Evolutionary conservation across 2,113 vertebrate species (phyloP).

Genomic region (Microtus richardsoni): DNA sequence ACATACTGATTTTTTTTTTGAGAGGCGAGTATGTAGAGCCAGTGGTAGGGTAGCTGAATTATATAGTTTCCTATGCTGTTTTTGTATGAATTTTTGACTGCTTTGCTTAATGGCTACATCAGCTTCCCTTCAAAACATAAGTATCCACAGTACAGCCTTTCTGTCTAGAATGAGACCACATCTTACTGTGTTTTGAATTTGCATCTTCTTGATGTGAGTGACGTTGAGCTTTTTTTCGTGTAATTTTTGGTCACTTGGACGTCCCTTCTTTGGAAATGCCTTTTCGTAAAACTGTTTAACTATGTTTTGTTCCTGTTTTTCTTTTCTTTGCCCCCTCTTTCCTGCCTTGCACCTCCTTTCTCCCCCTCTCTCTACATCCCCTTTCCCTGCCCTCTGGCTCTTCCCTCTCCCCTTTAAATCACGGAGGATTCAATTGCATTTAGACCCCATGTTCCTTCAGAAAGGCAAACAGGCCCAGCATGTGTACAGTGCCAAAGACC

Average conservation of each 20-base stretch:
- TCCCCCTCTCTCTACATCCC: too few relatives aligned
- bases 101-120: not conserved
- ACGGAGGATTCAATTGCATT: not conserved
- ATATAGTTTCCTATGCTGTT: not conserved
- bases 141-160: too few relatives aligned
- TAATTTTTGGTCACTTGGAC: not conserved
- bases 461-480: not conserved
- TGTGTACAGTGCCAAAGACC: not conserved
- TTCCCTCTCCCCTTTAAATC: not conserved
- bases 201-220: not conserved
- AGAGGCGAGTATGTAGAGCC: too few relatives aligned
- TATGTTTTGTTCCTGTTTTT: not conserved
- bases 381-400: not conserved
- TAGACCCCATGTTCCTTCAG: not conserved
- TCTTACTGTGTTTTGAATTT: not conserved
- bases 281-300: not conserved
- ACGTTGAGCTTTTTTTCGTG: not conserved
- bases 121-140: not conserved
- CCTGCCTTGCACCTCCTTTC: not conserved
- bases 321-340: not conserved
- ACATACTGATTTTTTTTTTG: not conserved
- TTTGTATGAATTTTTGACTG: not conserved
- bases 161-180: not conserved
- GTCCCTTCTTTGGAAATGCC: not conserved
- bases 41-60: too few relatives aligned